These are phyloP conservation scores for Cercopithecus diana DNA, from an alignment of 2,797 vertebrate genomes.

Conservation along the genomic window DNA sequence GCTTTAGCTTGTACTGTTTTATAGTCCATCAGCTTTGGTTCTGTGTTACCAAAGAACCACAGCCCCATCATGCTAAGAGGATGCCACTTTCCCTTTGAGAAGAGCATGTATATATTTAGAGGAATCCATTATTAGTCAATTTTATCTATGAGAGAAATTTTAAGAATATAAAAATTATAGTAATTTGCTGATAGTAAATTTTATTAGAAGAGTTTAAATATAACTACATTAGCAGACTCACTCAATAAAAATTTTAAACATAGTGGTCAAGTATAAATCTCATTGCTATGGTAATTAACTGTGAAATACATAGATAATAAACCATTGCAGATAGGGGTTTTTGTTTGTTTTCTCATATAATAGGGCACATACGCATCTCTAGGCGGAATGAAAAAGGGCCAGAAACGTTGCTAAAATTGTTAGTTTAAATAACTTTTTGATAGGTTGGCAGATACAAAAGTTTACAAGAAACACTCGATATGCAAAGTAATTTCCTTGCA, in stretches of 20 bases:
- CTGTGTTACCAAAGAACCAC: not conserved
- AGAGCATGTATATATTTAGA: not conserved
- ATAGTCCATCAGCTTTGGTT: not conserved
- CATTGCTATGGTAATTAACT: constrained; percentile 24
- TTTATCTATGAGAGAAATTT: constrained; percentile 39
- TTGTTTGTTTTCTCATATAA: not conserved
- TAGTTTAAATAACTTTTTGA: not conserved
- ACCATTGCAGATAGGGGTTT: not conserved
- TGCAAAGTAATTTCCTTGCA: not conserved
- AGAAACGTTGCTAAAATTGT: not conserved
- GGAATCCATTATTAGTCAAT: not conserved
- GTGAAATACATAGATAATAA: not conserved
- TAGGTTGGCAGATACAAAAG: not conserved
- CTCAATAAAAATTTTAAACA: constrained; percentile 44
- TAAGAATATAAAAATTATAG: constrained; percentile 43
- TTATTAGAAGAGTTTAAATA: constrained; percentile 48
- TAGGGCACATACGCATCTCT: not conserved
- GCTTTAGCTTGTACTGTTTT: not conserved
- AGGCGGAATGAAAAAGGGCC: not conserved
- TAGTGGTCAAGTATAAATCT: constrained; percentile 31
- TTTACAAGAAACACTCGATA: constrained; percentile 14
- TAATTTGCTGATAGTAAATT: constrained; percentile 21
- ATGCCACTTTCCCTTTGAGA: not conserved
- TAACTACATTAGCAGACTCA: constrained; percentile 44
- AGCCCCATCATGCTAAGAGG: not conserved